Base-by-base conservation (phyloP, 2,113 vertebrate species). In the Mustela nigripes region DNA sequence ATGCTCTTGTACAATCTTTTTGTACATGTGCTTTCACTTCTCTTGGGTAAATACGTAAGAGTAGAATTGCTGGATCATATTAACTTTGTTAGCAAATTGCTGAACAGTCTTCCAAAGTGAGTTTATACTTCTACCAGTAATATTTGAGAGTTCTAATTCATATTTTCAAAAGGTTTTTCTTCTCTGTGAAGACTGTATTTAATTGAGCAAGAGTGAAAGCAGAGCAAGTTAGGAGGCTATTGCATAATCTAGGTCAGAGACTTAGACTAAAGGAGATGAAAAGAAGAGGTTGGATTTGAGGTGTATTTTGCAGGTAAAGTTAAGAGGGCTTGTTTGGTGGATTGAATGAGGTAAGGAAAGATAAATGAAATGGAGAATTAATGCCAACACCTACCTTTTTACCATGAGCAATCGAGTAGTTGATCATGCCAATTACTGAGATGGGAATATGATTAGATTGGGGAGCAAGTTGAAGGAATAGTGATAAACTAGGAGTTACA, bases 41-140 rank as follows among this genome's bases (percentile, higher is more conserved):
- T 97, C 45, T 89, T 81, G 42, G 10, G 26, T 92, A 94, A 95
- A 91, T 89, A 86, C 3, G 19, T 92, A 85, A 92, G 6, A 95
- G 26, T 83, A 11, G 45, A 96, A 74, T 48, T 89, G 39, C 67
- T 83, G 45, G 67, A 67, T 81, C 18, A 58, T 48, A 22, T 95
- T 84, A 85, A 67, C 53, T 81, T 95, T 82, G 33, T 69, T 69
- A 50, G 91, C 50, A 92, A 92, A 63, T 22, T 60, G 10, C 42
- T 76, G 19, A 90, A 56, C 62, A 81, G n/a, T 82, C 93, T 96
- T 82, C 62, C 62, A 79, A 79, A 81, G 16, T 82, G 42, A 26
- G 26, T 81, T 9, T 71, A 42, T 16, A 65, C 21, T 65, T 24
- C 42, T 48, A 71, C 48, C 8, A 81, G 16, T 3, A 39, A 81